phyloP scores from a whole-genome alignment of 2,888 invertebrate genomes.

The Holacanthella duospinosa region DNA sequence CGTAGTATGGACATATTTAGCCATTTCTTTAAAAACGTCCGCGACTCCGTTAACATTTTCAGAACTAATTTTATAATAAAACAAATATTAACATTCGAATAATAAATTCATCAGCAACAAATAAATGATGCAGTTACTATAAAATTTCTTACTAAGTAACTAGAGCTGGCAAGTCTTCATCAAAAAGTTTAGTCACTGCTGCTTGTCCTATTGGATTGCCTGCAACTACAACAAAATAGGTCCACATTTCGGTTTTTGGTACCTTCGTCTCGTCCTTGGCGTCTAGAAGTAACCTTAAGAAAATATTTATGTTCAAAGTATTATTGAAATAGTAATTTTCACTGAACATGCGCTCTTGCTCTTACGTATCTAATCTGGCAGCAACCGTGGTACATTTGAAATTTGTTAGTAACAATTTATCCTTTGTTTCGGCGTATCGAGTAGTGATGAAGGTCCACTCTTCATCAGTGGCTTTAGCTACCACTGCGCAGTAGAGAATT shows the following conservation, averaged over 20 bases:
- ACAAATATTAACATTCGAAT: not conserved
- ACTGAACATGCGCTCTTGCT: too few relatives aligned
- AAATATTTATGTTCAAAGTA: not conserved
- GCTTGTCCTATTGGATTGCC: slow-evolving; percentile 2
- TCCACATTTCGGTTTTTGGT: not conserved
- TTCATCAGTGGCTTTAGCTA: not conserved
- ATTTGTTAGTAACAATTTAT: not conserved
- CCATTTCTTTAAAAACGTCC: not conserved
- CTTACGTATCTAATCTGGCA: not conserved
- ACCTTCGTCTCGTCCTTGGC: not conserved
- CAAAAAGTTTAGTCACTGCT: not conserved
- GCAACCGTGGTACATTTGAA: not conserved
- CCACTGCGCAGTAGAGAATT: slow-evolving; percentile 6
- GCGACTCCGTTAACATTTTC: not conserved
- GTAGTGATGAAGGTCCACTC: not conserved
- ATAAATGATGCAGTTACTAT: too few relatives aligned
- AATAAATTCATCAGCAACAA: too few relatives aligned
- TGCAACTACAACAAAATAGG: not conserved
- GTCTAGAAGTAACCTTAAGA: not conserved
- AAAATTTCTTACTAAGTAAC: slow-evolving; percentile 1
- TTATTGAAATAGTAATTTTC: too few relatives aligned
- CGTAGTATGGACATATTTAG: not conserved
- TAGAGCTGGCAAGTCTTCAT: not conserved
- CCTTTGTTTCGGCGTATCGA: not conserved
- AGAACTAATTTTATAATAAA: not conserved